Base-by-base conservation (phyloP, 2,797 vertebrate species). In the Taeniopygia guttata region DNA sequence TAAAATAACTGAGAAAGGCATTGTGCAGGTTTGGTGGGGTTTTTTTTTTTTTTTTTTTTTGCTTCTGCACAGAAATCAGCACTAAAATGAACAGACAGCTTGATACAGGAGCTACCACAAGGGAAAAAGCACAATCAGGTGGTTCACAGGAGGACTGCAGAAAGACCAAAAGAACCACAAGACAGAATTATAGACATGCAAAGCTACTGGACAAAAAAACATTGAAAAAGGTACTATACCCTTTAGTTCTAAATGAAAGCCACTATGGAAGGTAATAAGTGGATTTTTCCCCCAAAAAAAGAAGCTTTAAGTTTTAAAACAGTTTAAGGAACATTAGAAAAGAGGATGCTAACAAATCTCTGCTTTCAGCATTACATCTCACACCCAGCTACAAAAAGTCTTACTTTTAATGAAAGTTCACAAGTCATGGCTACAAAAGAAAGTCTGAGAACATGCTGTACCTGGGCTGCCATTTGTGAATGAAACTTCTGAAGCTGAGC, bases 381-480 rank as follows among this genome's bases (percentile, higher is more conserved):
- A 21, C 3, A 90, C 16, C 56, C 46, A 92, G 54, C 66, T 34
- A 82, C 4, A 23, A n/a, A 62, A 51, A 42, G 9, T 6, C 42
- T 49, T 62, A 15, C 59, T 90, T 90, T 45, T 4, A 90, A 26
- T 34, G 1, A 17, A 72, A 87, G 45, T 87, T 81, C 59, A 85
- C 72, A 55, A 59, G 59, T 64, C 62, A 90, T 5, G 58, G 92
- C 91, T 48, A 48, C 78, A 69, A 89, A 96, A 46, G 42, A n/a
- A 79, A 82, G 68, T 84, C 74, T 75, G 77, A 78, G 64, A 89
- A 83, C 86, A 87, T 73, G 88, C 84, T 85, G 96, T 98, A 99
- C 99, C 99, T 99, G 99, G 79, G 98, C 98, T 74, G 98, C 98
- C 89, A 99, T 98, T 97, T 99, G 99, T 75, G 98, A 98, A 98